Percentiles rank a stretch among this genome's conserved stretches.
Conservation (phyloP, 1,140 invertebrate genomes). For the Tribolium madens region DNA sequence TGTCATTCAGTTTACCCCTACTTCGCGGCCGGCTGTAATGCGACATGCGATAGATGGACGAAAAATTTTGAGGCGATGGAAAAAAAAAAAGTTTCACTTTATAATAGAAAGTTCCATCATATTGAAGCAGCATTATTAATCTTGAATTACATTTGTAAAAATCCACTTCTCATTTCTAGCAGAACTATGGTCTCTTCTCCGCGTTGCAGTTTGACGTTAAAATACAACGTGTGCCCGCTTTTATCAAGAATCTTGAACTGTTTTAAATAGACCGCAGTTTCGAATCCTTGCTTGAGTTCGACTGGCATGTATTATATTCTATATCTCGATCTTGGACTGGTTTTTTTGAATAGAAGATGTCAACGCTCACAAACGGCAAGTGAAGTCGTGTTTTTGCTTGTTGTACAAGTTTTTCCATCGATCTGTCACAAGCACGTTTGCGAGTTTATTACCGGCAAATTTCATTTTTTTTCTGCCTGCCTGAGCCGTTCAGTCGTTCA, state of each 20-base stretch:
- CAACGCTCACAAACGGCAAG: constrained; percentile 45
- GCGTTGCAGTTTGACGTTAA: constrained; percentile 36
- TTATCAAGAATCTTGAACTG: constrained; percentile 44
- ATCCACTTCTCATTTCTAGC: constrained; percentile 38
- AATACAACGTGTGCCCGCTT: constrained; percentile 41
- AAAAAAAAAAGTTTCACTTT: no score
- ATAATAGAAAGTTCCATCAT: background rate
- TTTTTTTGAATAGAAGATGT: constrained; percentile 41
- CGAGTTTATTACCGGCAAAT: constrained; percentile 45
- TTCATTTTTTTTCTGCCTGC: constrained; percentile 36
- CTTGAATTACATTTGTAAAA: constrained; percentile 45
- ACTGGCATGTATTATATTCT: constrained; percentile 47
- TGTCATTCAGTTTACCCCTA: no score
- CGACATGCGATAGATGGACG: no score
- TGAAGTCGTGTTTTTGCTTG: constrained; percentile 48
- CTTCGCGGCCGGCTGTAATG: no score
- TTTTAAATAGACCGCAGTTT: constrained; percentile 46
- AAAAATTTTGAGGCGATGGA: no score
- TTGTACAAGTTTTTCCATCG: constrained; percentile 48
- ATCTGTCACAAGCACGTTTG: constrained; percentile 47
- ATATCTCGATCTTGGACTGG: constrained; percentile 45
- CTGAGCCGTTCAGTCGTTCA: constrained; percentile 29
- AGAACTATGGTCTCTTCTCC: constrained; percentile 26
- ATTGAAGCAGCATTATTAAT: constrained; percentile 20
- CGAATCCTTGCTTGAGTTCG: constrained; percentile 37